These are phyloP conservation scores for Dissostichus mawsoni DNA, from an alignment of 2,113 vertebrate species.

Conservation along the genomic window DNA sequence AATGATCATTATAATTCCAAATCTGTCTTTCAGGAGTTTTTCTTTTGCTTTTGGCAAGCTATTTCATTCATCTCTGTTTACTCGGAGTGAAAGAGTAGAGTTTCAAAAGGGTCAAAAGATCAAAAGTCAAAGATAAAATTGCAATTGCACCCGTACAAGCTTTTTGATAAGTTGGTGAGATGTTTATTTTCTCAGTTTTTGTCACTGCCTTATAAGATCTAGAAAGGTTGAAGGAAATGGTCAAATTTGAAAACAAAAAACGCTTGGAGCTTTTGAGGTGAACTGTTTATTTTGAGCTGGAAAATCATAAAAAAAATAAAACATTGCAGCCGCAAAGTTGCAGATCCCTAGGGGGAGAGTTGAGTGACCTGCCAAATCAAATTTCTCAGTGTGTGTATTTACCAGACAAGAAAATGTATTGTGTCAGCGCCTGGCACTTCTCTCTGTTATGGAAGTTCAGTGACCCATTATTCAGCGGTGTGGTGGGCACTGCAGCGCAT, in stretches of 20 bases:
- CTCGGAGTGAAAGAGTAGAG: neutral
- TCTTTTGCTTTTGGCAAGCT: constrained; percentile 10
- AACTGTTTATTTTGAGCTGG: constrained; percentile 57
- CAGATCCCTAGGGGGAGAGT: constrained; percentile 68
- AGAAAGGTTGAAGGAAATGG: constrained; percentile 29
- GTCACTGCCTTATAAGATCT: constrained; percentile 15
- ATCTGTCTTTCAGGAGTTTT: constrained; percentile 14
- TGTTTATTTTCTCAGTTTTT: neutral
- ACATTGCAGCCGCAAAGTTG: constrained; percentile 62
- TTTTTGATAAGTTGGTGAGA: constrained; percentile 22
- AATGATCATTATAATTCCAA: neutral
- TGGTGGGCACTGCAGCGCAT: constrained; percentile 32
- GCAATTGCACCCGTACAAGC: constrained; percentile 13
- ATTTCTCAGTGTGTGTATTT: constrained; percentile 79
- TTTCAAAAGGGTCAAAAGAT: constrained; percentile 6
- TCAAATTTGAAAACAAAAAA: constrained; percentile 37
- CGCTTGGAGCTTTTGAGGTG: constrained; percentile 50
- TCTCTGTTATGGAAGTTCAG: constrained; percentile 70
- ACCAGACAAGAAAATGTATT: constrained; percentile 70
- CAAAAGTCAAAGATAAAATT: constrained; percentile 34
- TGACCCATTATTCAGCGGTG: constrained; percentile 69
- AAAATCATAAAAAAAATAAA: constrained; percentile 18
- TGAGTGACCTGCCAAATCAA: constrained; percentile 81
- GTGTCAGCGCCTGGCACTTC: constrained; percentile 74
- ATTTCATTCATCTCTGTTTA: constrained; percentile 6